Evolutionary conservation across 2,797 vertebrate species (phyloP).

Genomic region (Melanotaenia nigrans): DNA sequence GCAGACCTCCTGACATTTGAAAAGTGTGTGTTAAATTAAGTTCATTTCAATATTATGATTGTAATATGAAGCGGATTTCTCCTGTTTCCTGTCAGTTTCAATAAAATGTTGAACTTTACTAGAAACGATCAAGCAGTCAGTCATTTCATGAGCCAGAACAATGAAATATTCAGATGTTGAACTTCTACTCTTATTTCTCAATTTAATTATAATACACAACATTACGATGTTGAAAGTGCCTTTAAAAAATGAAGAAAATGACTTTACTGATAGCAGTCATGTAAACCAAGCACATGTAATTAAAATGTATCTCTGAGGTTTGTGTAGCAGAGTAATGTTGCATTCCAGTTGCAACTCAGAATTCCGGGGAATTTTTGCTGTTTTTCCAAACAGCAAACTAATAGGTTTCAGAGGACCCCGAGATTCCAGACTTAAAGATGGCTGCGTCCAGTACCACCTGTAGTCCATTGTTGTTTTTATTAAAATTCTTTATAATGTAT

Average conservation of each 20-base stretch:
- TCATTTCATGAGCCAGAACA: neutral
- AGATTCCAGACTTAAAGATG: too few relatives aligned
- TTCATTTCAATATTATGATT: conserved; percentile 58
- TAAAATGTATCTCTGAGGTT: conserved; percentile 8
- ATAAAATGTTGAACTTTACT: neutral
- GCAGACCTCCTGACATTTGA: conserved; percentile 58
- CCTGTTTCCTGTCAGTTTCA: conserved; percentile 10
- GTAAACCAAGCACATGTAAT: conserved; percentile 20
- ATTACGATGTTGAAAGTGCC: conserved; percentile 15
- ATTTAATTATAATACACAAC: too few relatives aligned
- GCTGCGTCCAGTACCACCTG: too few relatives aligned
- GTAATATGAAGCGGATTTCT: conserved; percentile 13
- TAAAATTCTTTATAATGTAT: too few relatives aligned
- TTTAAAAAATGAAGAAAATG: neutral
- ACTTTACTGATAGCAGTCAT: conserved; percentile 14
- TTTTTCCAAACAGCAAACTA: too few relatives aligned
- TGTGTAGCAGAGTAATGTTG: neutral
- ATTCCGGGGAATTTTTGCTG: too few relatives aligned
- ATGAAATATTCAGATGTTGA: neutral
- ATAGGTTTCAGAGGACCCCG: too few relatives aligned
- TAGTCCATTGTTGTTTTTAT: too few relatives aligned
- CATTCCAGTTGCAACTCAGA: too few relatives aligned
- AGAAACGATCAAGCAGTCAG: neutral
- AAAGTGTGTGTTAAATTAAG: conserved; percentile 45
- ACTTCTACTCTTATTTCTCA: neutral